Evolutionary conservation across 2,888 invertebrate genomes (phyloP).

Genomic region (Pycnomerus fuliginosus): DNA sequence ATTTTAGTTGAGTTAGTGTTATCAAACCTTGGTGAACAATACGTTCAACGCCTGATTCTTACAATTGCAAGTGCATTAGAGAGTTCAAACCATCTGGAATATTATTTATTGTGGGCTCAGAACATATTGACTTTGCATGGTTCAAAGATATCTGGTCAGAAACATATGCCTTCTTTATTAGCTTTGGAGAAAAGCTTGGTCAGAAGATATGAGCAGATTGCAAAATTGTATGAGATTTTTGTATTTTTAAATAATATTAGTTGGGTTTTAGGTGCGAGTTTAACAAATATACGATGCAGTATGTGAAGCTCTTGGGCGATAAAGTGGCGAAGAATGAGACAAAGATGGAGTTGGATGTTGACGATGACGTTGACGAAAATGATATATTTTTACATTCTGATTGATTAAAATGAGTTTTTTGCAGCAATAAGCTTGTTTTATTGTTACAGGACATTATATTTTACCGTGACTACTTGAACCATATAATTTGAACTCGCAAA

Average conservation of each 20-base stretch:
- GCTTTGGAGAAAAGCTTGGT: constrained; percentile 77
- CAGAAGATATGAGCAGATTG: constrained; percentile 73
- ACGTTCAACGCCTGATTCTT: constrained; percentile 71
- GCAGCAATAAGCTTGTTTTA: too few species aligned
- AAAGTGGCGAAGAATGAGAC: constrained; percentile 53
- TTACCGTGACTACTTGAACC: too few species aligned
- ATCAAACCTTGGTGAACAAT: constrained; percentile 68
- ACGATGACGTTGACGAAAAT: too few species aligned
- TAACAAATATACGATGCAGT: constrained; percentile 81
- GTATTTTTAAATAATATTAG: constrained; percentile 11
- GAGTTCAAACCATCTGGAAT: constrained; percentile 80
- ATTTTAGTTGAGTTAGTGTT: constrained; percentile 76
- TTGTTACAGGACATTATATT: too few species aligned
- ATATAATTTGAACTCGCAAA: too few species aligned
- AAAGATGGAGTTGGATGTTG: constrained; percentile 41
- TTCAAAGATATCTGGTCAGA: constrained; percentile 53
- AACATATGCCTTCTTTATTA: constrained; percentile 67
- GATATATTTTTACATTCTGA: too few species aligned
- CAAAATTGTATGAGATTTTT: constrained; percentile 3
- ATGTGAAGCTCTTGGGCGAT: constrained; percentile 55
- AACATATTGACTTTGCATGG: constrained; percentile 67
- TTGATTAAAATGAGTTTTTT: too few species aligned
- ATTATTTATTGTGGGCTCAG: constrained; percentile 81
- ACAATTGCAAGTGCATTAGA: constrained; percentile 74
- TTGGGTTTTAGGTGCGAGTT: constrained; percentile 85